Evolutionary conservation across 2,888 invertebrate genomes (phyloP), one percentile per base, ranked within the genome.

Genomic region (Daptonema setosum): DNA sequence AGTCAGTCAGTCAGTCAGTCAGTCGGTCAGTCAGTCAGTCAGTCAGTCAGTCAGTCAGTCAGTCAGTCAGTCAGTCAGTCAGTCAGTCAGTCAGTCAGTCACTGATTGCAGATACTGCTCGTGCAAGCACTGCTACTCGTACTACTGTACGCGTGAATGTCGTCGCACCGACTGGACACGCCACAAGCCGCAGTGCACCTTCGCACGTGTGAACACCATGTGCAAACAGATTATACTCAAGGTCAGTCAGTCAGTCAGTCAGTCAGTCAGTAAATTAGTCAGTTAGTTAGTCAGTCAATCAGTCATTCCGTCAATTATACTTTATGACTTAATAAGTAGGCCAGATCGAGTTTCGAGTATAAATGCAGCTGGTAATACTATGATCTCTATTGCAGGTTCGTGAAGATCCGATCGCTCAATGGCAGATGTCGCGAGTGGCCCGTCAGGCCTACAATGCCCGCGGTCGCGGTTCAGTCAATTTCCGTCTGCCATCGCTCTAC

Each of bases 91-190:
- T n/a, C n/a, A n/a, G n/a, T n/a, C n/a, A n/a, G n/a, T n/a, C n/a
- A n/a, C n/a, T n/a, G n/a, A n/a, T n/a, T 29, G n/a, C 52, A 52
- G 79, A 65, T 91, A 82, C 77, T 88, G 90, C 72, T 84, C 83
- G 65, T 88, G 87, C 73, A 88, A 88, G 76, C 90, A 91, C 72
- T 93, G 93, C 76, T 83, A 85, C 63, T 86, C 87, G 68, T 81
- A 84, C 68, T 93, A 93, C 74, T 93, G 93, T 75, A 85, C 87
- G 60, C 79, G 85, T 59, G 82, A 84, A 67, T 93, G 91, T 72
- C 80, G 93, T 28, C 77, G 85, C 60, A 80, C 83, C 20, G 88
- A 93, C 71, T 91, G 90, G 90, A 84, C 86, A 69, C 82, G 83
- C 66, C 93, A 93, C 70, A 80, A 87, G 60, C 83, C 83, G 67